Evolutionary conservation across 1,140 invertebrate species (phyloP).

Genomic region (Lethrus apterus): DNA sequence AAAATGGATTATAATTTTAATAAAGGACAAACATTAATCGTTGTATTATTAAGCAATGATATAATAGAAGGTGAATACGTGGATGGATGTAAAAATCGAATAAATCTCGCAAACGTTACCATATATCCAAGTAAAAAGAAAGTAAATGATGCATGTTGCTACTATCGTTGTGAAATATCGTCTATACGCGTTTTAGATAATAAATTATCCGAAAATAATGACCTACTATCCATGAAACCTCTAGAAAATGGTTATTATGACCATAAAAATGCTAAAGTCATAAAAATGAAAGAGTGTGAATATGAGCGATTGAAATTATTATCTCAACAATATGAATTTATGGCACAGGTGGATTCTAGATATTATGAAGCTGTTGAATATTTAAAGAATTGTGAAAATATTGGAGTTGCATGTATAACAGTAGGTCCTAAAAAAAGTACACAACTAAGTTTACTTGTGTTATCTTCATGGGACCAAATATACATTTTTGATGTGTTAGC

Average conservation of each 20-base stretch:
- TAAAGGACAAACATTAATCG: too few relatives aligned
- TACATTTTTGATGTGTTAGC: slow-evolving; percentile 8
- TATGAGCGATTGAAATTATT: slow-evolving; percentile 1
- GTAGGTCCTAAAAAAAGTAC: background rate
- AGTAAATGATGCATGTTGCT: too few relatives aligned
- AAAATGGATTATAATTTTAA: too few relatives aligned
- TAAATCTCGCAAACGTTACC: slow-evolving; percentile 23
- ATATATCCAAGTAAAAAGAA: background rate
- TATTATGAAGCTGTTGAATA: slow-evolving; percentile 8
- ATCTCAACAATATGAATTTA: slow-evolving; percentile 1
- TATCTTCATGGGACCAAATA: slow-evolving; percentile 10
- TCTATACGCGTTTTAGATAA: too few relatives aligned
- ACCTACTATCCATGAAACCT: too few relatives aligned
- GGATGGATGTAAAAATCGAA: background rate
- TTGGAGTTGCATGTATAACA: slow-evolving; percentile 2
- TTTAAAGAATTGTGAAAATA: slow-evolving; percentile 4
- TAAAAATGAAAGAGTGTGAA: too few relatives aligned
- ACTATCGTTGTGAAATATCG: too few relatives aligned
- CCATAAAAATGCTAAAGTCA: too few relatives aligned
- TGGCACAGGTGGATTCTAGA: background rate
- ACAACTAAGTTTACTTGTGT: background rate
- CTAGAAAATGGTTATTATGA: too few relatives aligned
- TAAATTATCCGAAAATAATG: too few relatives aligned
- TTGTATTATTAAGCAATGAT: too few relatives aligned
- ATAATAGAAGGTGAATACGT: slow-evolving; percentile 1